Evolutionary conservation across 2,888 invertebrate species (phyloP).

Genomic region (Orchestes rusci): DNA sequence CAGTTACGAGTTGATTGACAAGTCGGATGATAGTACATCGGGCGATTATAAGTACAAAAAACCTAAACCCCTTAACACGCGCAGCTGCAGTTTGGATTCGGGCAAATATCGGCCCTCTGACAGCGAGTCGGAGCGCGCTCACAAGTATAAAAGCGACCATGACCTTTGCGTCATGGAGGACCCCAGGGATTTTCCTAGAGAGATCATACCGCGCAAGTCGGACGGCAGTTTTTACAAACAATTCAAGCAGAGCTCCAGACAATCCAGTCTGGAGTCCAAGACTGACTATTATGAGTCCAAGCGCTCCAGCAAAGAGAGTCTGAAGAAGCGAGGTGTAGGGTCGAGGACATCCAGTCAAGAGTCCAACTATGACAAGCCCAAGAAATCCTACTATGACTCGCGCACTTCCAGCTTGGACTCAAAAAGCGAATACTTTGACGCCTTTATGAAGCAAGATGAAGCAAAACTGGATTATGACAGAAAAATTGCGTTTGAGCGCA

Average conservation of each 20-base stretch:
- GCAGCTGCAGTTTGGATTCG: constrained; percentile 69
- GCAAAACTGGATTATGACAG: constrained; percentile 38
- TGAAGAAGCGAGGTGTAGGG: constrained; percentile 40
- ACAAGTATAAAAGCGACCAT: constrained; percentile 59
- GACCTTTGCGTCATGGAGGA: constrained; percentile 75
- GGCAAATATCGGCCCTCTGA: constrained; percentile 71
- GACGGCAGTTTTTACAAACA: constrained; percentile 68
- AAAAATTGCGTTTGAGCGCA: constrained; percentile 42
- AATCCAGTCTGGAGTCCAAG: constrained; percentile 56
- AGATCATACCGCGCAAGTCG: constrained; percentile 64
- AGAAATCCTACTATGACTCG: constrained; percentile 47
- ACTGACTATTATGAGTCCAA: constrained; percentile 63
- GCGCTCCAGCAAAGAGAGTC: constrained; percentile 51
- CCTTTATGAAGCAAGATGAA: constrained; percentile 38
- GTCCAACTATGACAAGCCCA: constrained; percentile 47
- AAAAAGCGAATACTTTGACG: constrained; percentile 52
- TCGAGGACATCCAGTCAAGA: constrained; percentile 63
- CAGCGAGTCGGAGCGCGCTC: constrained; percentile 55
- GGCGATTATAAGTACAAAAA: constrained; percentile 39
- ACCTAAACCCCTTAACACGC: constrained; percentile 39
- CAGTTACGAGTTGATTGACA: constrained; percentile 78
- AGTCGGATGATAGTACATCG: constrained; percentile 55
- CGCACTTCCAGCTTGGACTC: constrained; percentile 65
- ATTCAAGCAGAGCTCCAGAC: constrained; percentile 58
- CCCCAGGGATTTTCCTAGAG: constrained; percentile 64